Base-by-base conservation (phyloP, 2,113 vertebrate genomes). In the Chionis minor region DNA sequence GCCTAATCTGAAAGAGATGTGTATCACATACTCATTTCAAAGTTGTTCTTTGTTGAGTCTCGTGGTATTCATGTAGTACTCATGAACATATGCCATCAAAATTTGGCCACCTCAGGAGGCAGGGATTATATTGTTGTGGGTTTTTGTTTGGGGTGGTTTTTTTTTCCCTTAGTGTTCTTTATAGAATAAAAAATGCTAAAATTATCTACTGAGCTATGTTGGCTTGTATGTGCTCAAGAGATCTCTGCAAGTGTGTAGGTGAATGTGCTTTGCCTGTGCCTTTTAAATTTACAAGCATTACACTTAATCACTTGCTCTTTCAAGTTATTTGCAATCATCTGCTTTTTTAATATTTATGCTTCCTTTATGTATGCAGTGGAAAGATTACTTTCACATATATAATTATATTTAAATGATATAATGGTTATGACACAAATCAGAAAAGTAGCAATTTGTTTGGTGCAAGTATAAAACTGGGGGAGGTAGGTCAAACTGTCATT, bases 341-440 rank as follows among this genome's bases (percentile, higher is more conserved):
- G 30, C 81, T 88, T 95, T 95, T 96, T 95, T 88, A 96, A 93
- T 93, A 90, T 95, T 94, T 89, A 92, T 81, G 27, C 63, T 73
- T 79, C 40, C 67, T 84, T 94, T 86, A 79, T 86, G 71, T 3
- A 0, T 40, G 32, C n/a, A 77, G 62, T 73, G 69, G 77, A 94
- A 94, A 87, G 77, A 87, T 89, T 72, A 30, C 70, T 91, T 81
- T 92, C 54, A 63, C 3, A 2, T 81, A 40, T 47, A 22, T 94
- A 86, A 92, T 85, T 86, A 74, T 49, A 45, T 65, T 89, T 94
- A 84, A 95, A 81, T 92, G 20, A 82, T 74, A 72, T 61, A 71
- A 67, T 81, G 52, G 58, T 70, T 92, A 49, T 96, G 82, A 84
- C 61, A 95, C 47, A 71, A 89, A 91, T 86, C 69, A 56, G 72